These are phyloP conservation scores for Ochropleura leucogaster DNA, from an alignment of 2,888 invertebrate species.

Conservation along the genomic window DNA sequence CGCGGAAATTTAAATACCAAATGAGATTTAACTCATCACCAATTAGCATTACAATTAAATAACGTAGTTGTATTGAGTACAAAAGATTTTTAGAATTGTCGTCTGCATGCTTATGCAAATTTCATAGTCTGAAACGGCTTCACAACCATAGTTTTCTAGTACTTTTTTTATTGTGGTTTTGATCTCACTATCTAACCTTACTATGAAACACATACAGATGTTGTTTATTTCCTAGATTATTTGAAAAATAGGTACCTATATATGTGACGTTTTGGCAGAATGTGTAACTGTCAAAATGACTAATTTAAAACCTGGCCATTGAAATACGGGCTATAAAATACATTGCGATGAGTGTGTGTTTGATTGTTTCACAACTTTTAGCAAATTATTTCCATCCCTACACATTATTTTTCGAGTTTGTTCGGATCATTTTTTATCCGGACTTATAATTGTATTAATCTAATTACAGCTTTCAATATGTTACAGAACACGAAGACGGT, in stretches of 20 bases:
- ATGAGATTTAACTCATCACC: neutral
- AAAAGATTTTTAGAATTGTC: conserved; percentile 1
- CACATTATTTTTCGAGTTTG: neutral
- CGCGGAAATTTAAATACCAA: neutral
- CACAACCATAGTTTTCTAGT: neutral
- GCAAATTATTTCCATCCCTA: neutral
- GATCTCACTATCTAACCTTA: neutral
- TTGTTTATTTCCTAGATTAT: too few species aligned
- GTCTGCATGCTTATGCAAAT: neutral
- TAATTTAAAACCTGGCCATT: too few species aligned
- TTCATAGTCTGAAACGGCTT: neutral
- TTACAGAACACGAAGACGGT: neutral
- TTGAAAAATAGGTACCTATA: too few species aligned
- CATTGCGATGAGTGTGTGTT: too few species aligned
- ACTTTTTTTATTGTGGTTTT: neutral
- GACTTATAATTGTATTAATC: neutral
- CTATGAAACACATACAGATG: too few species aligned
- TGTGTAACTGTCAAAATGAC: too few species aligned
- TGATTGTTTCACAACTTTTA: neutral
- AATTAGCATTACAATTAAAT: neutral
- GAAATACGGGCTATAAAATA: too few species aligned
- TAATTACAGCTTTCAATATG: neutral
- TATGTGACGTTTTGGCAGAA: too few species aligned
- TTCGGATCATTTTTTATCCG: too few species aligned
- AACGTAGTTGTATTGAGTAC: neutral